These are phyloP conservation scores for Hydrocynus forskahlii DNA, from an alignment of 2,797 vertebrate species.

Conservation along the genomic window DNA sequence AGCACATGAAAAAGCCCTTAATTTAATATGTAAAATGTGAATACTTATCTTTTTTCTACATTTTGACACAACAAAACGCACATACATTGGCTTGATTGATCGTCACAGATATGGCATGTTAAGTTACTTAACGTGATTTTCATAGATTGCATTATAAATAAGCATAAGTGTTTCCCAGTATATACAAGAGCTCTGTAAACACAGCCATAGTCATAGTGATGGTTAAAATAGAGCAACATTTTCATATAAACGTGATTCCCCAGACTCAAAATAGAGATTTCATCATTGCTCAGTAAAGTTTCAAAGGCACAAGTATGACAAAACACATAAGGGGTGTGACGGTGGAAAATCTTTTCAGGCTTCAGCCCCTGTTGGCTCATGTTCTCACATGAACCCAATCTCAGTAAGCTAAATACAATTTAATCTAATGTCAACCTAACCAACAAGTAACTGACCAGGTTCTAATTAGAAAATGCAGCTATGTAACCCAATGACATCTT, in stretches of 20 bases:
- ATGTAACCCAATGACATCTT: background rate
- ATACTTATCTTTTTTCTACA: background rate
- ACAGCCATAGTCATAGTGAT: slow-evolving; percentile 26
- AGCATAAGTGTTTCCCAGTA: slow-evolving; percentile 33
- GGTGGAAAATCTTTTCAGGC: background rate
- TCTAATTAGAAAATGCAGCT: background rate
- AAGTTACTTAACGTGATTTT: background rate
- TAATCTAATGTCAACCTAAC: background rate
- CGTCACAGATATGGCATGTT: background rate
- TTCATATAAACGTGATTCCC: slow-evolving; percentile 42
- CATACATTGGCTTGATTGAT: background rate
- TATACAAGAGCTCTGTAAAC: slow-evolving; percentile 26
- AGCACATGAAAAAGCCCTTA: slow-evolving; percentile 45
- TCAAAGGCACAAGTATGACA: slow-evolving; percentile 55
- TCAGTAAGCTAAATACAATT: background rate
- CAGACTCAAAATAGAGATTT: slow-evolving; percentile 36
- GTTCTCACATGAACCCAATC: background rate
- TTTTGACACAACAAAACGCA: slow-evolving; percentile 1
- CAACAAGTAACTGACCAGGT: background rate
- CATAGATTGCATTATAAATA: slow-evolving; percentile 43
- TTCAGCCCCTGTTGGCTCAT: slow-evolving; percentile 23
- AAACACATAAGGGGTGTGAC: background rate
- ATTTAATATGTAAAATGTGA: slow-evolving; percentile 15
- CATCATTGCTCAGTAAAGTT: slow-evolving; percentile 42
- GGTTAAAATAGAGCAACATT: slow-evolving; percentile 24